Evolutionary conservation across 1,140 invertebrate species (phyloP), one percentile per base, ranked within the genome.

Genomic region (Acromyrmex charruanus): DNA sequence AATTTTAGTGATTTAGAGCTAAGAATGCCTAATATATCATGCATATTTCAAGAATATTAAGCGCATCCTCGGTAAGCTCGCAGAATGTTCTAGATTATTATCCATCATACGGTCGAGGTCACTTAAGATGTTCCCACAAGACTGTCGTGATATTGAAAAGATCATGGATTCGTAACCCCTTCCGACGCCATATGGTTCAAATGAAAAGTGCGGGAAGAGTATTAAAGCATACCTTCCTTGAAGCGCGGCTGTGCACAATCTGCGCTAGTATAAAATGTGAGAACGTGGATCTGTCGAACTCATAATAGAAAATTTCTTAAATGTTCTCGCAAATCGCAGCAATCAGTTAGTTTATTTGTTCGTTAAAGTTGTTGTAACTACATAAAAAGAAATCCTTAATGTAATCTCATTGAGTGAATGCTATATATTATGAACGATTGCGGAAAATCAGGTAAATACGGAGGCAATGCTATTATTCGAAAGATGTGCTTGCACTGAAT

Each of bases 161-260:
- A 69, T 89, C 79, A 55, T 82, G 71, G 79, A 77, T 89, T 80
- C 59, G 59, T 89, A 87, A 69, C 63, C 39, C 39, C 74, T 0
- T 31, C 39, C 74, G 85, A 65, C 88, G 35, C 86, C 88, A 86
- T 90, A 86, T 90, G 89, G 86, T 35, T 39, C 39, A 74, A 89
- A 87, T 89, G 87, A 90, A 89, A 90, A 81, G 81, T 65, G 61
- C 80, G 49, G 18, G 4, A 75, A 63, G 58, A 90, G 79, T 90
- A 90, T 90, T 90, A 90, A 88, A 74, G 75, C 28, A 72, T 84
- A 90, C 39, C 63, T 71, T 77, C 25, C 9, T 16, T 10, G 39
- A 3, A 58, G 35, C 28, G 31, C 79, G 65, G 51, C 65, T 71
- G 68, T 35, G 80, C 39, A 55, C 66, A 55, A 82, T 82, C 44